These are phyloP conservation scores for Cremastobaeus sp. DNA, from an alignment of 2,888 invertebrate genomes.

Conservation along the genomic window DNA sequence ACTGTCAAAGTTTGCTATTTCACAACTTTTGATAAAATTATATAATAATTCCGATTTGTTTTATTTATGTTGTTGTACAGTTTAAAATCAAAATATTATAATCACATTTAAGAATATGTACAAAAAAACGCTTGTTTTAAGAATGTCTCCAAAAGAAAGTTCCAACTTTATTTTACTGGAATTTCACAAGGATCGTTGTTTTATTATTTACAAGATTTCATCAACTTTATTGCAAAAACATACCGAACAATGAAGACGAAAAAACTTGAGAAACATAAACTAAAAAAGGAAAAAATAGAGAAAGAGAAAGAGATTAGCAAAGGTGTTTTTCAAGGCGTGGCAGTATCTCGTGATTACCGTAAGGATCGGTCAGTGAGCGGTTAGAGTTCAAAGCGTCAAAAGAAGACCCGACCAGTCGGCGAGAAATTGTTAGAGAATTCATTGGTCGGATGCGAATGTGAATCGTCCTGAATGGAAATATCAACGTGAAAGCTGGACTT, in stretches of 20 bases:
- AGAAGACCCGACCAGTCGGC: constrained; percentile 74
- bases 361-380: constrained; percentile 77
- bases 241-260: constrained; percentile 55
- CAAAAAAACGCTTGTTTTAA: no score
- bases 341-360: constrained; percentile 77
- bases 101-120: no score
- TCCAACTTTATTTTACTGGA: no score
- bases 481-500: constrained; percentile 36
- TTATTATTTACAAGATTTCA: constrained; percentile 19
- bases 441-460: constrained; percentile 67
- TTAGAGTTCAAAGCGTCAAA: constrained; percentile 79
- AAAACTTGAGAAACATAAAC: constrained; percentile 51
- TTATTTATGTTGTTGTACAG: no score
- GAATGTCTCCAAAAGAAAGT: no score
- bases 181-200: no score
- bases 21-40: no score
- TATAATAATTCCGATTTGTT: no score
- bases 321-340: constrained; percentile 79
- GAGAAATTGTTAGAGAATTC: constrained; percentile 77
- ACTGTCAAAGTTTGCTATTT: no score
- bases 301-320: constrained; percentile 65
- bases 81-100: no score
- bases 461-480: constrained; percentile 58
- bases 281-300: constrained; percentile 56
- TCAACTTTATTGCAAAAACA: constrained; percentile 41